Evolutionary conservation across 2,888 invertebrate genomes (phyloP), one percentile per base, ranked within the genome.

Genomic region (Nezara viridula): DNA sequence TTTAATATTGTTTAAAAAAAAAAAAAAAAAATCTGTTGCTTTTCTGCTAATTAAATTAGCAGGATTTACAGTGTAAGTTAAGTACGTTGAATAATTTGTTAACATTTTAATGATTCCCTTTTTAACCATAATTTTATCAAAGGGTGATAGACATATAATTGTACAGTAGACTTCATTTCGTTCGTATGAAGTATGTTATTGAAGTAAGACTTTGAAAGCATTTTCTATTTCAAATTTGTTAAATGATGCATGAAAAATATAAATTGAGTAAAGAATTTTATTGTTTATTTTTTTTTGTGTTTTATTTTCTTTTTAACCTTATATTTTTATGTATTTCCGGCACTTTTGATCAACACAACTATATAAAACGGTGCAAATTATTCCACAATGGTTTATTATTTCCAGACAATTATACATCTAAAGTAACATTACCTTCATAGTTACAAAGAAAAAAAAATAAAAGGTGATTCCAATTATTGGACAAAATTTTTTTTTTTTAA

Each of bases 191-290:
- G 81, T 44, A n/a, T 81, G 44, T 81, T 44, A 81, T 81, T 44
- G 44, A 81, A 44, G 44, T 81, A 47, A 81, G 81, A 81, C 81
- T 44, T 47, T 44, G 7, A 81, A 77, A 77, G n/a, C n/a, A 81
- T 81, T 81, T 81, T 44, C 81, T 81, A 81, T 81, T 81, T 81
- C 81, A 81, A 44, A 40, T 81, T 81, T 81, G 81, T 81, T 81
- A 81, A 81, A 81, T 77, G 37, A 77, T 47, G 44, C 81, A 81
- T 81, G 40, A 44, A 47, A 81, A 81, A 81, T 81, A 81, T 44
- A 81, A 40, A 81, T 81, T 81, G 81, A 81, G 81, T 81, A 81
- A 81, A 81, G 81, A 81, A 44, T 44, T 81, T n/a, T 81, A 44
- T 81, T 2, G 24, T 24, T 40, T 77, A 24, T 24, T 21, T 37